Evolutionary conservation across 2,113 vertebrate species (phyloP), one percentile per base, ranked within the genome.

Genomic region (Ptilonorhynchus violaceus): DNA sequence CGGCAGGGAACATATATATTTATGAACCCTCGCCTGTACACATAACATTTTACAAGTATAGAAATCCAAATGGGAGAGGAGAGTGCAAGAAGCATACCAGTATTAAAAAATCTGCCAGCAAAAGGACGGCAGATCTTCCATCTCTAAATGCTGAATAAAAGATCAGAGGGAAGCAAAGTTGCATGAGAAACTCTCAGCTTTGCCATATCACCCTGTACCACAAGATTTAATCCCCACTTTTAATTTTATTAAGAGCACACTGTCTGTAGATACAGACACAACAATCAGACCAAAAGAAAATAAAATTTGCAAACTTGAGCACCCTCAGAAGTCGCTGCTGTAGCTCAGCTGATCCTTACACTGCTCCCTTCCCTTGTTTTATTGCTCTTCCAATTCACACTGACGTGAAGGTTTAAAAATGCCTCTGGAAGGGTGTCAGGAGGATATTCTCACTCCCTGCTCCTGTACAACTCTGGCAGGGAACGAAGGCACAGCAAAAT

Each of bases 1-100:
- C 28, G 1, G 30, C 63, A 53, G 67, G 83, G 76, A 88, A 86
- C 76, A 86, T 72, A 93, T 67, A 81, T 91, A 96, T 94, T 96
- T 89, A 94, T 87, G 84, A 96, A 95, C 35, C 44, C 56, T 68
- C 21, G 46, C 41, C 73, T 4, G 4, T 33, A 46, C 67, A 76
- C 17, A 2, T 3, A 58, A 42, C 60, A 22, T 81, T 67, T 46
- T 35, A 56, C 31, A 93, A 94, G 89, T 52, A 74, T 0, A 92
- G 92, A 81, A 96, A 86, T 31, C 85, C 4, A 7, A 67, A 75
- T 0, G 1, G 62, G 28, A 72, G 74, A 72, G 66, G 0, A 42
- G 69, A 92, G 55, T 53, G 63, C 67, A 59, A 83, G 81, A 69
- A 90, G 85, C 82, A 25, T 10, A 50, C 21, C 1, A 1, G 18